Evolutionary conservation across 2,113 vertebrate species (phyloP), one percentile per base, ranked within the genome.

Genomic region (Lepisosteus osseus): DNA sequence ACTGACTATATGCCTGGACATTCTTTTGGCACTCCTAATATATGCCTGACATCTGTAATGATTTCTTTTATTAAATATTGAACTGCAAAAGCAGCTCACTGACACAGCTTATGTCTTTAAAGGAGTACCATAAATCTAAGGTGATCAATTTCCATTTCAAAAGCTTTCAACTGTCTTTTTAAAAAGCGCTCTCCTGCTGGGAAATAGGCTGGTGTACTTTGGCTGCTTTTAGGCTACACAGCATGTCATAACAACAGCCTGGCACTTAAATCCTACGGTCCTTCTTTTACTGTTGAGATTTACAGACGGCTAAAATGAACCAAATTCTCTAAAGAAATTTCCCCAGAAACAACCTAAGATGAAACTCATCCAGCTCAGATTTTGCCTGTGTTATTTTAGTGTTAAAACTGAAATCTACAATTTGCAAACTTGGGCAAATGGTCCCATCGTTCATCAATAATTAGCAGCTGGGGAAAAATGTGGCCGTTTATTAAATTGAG

Each of bases 21-120:
- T 56, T 72, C 71, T 69, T 78, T 69, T 55, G 59, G 78, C 65
- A 74, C 51, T 63, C 67, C 4, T 15, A 73, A 67, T 55, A 72
- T 13, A 13, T 7, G 81, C 71, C 69, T 72, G 65, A 65, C 77
- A 59, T 67, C 0, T 14, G 47, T 71, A 77, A 68, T 15, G 41
- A 71, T 63, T 6, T 80, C 42, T 76, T 81, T 80, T 59, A 75
- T 71, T 76, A 77, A 77, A 77, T 79, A 45, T 45, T 69, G 62
- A 55, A 57, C 54, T 57, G 55, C 68, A 84, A 74, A 78, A 61
- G 17, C 13, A 75, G 29, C 17, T 44, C 72, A 70, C 77, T 75
- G 76, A 76, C 61, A 68, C 7, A 61, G 8, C 70, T 41, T 55
- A 40, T 55, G 67, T 41, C 40, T 41, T 56, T 69, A 54, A 7